Base-by-base conservation (phyloP, 2,797 vertebrate species). In the Toxotes lorentzi region DNA sequence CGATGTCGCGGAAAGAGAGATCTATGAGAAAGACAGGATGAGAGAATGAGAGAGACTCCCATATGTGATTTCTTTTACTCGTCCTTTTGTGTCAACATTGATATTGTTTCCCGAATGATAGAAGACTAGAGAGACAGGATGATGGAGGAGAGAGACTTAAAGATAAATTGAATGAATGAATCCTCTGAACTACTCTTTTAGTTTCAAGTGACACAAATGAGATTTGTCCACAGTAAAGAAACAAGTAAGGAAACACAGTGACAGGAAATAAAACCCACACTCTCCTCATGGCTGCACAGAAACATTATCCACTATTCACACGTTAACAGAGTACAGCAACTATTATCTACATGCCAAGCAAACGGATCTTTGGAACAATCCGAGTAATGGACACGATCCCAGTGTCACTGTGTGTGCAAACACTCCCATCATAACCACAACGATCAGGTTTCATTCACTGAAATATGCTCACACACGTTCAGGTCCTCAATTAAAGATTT, bases 361-460 rank as follows among this genome's bases (percentile, higher is more conserved):
- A 27, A 38, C 7, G 27, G 65, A 66, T 56, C 65, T 73, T 35
- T 80, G 62, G 73, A 79, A 62, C 73, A 48, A 63, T 53, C 7
- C 38, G 40, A 74, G 62, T 57, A 30, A 73, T 73, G 69, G 64
- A 60, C 34, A 43, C 48, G 61, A 70, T 62, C 71, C 40, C n/a
- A 59, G 67, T 59, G 54, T 41, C 69, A 30, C 35, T 5, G 41
- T 43, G 53, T 72, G 69, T 40, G 54, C 45, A 76, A 80, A 79
- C 77, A 54, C 16, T 57, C 68, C 60, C 56, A 50, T 43, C 71
- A 48, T 53, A 68, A 59, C 58, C 80, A n/a, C 73, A 71, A 3
- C 40, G 73, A 69, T 86, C 72, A 85, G 78, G 38, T 84, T 90
- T 76, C 80, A 74, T 59, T 79, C 70, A 78, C 63, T 76, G 51